These are phyloP conservation scores for Scaptomyza cyrtandrae DNA, from an alignment of 2,888 invertebrate genomes.

Conservation along the genomic window DNA sequence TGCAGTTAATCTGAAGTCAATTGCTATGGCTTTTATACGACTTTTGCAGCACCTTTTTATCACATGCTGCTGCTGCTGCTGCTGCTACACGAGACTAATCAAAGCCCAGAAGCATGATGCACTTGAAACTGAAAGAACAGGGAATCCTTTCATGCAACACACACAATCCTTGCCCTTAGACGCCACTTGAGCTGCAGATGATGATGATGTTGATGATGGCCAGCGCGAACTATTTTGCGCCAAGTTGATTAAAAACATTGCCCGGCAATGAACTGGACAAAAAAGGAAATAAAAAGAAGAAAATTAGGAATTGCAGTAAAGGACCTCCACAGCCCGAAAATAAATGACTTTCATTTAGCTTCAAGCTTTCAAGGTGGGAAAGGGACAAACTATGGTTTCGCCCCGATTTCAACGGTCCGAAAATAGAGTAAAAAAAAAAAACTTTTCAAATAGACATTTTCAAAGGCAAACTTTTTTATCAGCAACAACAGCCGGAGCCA, in stretches of 20 bases:
- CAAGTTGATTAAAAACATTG: conserved; percentile 77
- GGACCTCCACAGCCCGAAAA: conserved; percentile 37
- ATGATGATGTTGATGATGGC: conserved; percentile 16
- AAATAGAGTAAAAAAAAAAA: not conserved
- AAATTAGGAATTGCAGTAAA: not conserved
- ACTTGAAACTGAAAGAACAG: conserved; percentile 43
- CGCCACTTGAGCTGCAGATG: conserved; percentile 39
- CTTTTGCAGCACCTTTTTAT: conserved; percentile 41
- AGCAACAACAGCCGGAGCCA: conserved; percentile 56
- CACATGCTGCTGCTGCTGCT: conserved; percentile 14
- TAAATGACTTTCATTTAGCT: conserved; percentile 80
- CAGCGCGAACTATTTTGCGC: conserved; percentile 65
- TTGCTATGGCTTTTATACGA: conserved; percentile 44
- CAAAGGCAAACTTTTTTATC: conserved; percentile 80
- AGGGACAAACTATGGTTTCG: conserved; percentile 65
- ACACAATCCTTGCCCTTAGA: conserved; percentile 57
- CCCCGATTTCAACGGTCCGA: conserved; percentile 40
- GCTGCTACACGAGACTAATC: conserved; percentile 41
- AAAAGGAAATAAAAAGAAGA: conserved; percentile 23
- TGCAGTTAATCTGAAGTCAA: conserved; percentile 51
- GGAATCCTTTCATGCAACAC: conserved; percentile 36
- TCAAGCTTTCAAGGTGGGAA: conserved; percentile 24
- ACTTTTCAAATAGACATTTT: conserved; percentile 80
- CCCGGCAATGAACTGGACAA: conserved; percentile 61
- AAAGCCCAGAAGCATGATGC: conserved; percentile 34